Evolutionary conservation across 2,888 invertebrate genomes (phyloP).

Genomic region (Oligia fasciuncula): DNA sequence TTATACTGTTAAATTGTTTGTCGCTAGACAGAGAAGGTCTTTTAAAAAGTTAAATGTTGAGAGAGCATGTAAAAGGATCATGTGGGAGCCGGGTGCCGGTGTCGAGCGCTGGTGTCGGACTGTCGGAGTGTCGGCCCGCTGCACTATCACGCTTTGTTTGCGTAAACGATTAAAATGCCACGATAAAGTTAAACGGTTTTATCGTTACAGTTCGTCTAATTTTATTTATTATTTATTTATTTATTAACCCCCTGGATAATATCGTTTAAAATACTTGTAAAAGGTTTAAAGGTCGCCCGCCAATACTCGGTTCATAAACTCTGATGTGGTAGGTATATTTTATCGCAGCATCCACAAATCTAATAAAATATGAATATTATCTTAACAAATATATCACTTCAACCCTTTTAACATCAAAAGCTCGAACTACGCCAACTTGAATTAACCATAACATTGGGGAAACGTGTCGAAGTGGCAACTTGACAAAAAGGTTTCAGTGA

Average conservation of each 20-base stretch:
- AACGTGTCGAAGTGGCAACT: slow-evolving; percentile 79
- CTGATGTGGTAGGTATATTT: not conserved
- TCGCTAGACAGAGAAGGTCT: slow-evolving; percentile 82
- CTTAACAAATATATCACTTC: slow-evolving; percentile 50
- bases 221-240: not conserved
- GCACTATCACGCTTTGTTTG: slow-evolving; percentile 55
- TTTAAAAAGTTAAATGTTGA: slow-evolving; percentile 83
- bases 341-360: not conserved
- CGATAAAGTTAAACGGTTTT: slow-evolving; percentile 49
- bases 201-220: slow-evolving; percentile 44
- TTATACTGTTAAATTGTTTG: slow-evolving; percentile 88
- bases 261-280: not conserved
- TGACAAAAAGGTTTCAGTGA: slow-evolving; percentile 80
- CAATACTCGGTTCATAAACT: not conserved
- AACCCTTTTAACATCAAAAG: slow-evolving; percentile 45
- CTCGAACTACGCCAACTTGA: slow-evolving; percentile 66
- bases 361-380: slow-evolving; percentile 2
- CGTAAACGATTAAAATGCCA: slow-evolving; percentile 58
- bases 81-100: slow-evolving; percentile 59
- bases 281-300: not conserved
- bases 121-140: slow-evolving; percentile 9
- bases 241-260: slow-evolving; percentile 24
- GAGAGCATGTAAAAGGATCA: slow-evolving; percentile 80
- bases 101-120: slow-evolving; percentile 3
- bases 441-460: slow-evolving; percentile 74